These are phyloP conservation scores for Drosophila asahinai DNA, from an alignment of 1,140 invertebrate species.

Conservation along the genomic window DNA sequence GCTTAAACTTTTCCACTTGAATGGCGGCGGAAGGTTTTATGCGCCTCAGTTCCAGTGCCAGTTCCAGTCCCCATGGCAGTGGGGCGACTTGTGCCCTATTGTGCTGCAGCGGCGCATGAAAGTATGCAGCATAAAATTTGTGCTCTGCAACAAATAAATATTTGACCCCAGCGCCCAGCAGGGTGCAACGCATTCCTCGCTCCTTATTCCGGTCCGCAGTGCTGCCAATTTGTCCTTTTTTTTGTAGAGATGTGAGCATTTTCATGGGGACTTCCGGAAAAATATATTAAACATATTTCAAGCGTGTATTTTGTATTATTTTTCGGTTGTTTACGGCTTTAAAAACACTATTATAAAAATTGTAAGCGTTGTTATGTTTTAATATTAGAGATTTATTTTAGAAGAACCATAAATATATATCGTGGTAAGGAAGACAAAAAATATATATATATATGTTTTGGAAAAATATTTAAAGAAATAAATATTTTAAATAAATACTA, in stretches of 20 bases:
- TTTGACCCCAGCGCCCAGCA: slow-evolving; percentile 45
- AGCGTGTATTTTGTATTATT: too few species aligned
- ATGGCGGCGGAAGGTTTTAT: slow-evolving; percentile 82
- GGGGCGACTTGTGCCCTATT: slow-evolving; percentile 42
- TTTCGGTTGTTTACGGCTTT: too few species aligned
- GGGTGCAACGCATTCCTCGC: slow-evolving; percentile 22
- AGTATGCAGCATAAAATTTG: slow-evolving; percentile 78
- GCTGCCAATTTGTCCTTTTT: neutral
- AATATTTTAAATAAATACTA: too few species aligned
- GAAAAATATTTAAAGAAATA: too few species aligned
- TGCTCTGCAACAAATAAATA: slow-evolving; percentile 80
- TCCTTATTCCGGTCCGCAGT: neutral
- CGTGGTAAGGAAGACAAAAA: too few species aligned
- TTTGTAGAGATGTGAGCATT: neutral
- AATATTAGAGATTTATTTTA: too few species aligned
- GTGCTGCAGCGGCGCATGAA: slow-evolving; percentile 73
- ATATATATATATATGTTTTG: too few species aligned
- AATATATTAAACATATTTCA: neutral
- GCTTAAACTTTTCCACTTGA: slow-evolving; percentile 83
- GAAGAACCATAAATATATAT: too few species aligned
- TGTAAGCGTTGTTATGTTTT: too few species aligned
- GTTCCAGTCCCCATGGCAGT: neutral
- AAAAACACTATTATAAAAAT: too few species aligned
- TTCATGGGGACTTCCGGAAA: neutral
- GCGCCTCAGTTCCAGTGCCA: slow-evolving; percentile 44